Evolutionary conservation across 2,888 invertebrate species (phyloP).

Genomic region (Neoscelio sp.): DNA sequence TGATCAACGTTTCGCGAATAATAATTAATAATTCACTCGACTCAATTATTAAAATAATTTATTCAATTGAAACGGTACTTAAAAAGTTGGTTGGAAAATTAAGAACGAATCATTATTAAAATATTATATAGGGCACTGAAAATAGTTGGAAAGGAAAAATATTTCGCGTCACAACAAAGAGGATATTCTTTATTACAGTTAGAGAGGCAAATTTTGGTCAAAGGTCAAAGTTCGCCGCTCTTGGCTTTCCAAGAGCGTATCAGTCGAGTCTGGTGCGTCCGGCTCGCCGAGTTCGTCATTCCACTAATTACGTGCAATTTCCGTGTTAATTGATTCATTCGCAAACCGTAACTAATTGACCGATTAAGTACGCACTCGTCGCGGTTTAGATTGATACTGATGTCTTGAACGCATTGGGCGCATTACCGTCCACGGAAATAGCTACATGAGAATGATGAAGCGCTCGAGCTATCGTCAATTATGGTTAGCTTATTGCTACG

Average conservation of each 20-base stretch:
- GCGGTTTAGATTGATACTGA: conserved; percentile 74
- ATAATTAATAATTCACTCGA: conserved; percentile 21
- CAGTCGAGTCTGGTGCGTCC: conserved; percentile 15
- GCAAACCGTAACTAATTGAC: conserved; percentile 74
- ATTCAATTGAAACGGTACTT: conserved; percentile 25
- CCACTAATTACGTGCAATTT: conserved; percentile 69
- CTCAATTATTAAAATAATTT: conserved; percentile 34
- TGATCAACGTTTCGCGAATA: not conserved
- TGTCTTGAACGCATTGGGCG: conserved; percentile 67
- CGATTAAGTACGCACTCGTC: conserved; percentile 77
- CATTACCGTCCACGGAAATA: conserved; percentile 37
- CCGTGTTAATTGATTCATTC: conserved; percentile 77
- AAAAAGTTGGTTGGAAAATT: conserved; percentile 7
- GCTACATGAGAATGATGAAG: conserved; percentile 32
- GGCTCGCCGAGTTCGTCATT: conserved; percentile 31
- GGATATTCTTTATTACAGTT: conserved; percentile 50
- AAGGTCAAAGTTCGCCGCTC: conserved; percentile 33
- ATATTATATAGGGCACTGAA: conserved; percentile 34
- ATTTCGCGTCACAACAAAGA: conserved; percentile 25
- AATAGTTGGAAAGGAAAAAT: conserved; percentile 22
- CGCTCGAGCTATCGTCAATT: conserved; percentile 16
- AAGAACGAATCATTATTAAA: conserved; percentile 36
- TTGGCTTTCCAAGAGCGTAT: conserved; percentile 10
- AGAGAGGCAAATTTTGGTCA: conserved; percentile 33
- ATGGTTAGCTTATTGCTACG: conserved; percentile 8